Conservation (phyloP, 2,888 invertebrate species). For the Balanococcus diminutus region DNA sequence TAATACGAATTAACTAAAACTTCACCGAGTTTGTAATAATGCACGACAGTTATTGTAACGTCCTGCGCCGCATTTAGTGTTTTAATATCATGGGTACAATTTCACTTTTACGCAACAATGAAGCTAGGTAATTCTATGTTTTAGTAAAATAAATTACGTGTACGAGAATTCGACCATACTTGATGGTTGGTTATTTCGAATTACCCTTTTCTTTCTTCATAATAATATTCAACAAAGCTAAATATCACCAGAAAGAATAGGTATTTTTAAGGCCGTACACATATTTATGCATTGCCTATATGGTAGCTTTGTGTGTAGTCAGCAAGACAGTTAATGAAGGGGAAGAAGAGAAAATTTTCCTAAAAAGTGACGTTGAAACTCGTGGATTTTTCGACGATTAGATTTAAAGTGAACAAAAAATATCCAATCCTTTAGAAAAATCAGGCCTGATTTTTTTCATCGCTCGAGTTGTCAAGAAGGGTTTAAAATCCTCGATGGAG, state of each 20-base stretch:
- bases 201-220: not conserved
- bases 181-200: not conserved
- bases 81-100: not conserved
- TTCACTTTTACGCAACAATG: conserved; percentile 31
- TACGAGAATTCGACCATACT: not conserved
- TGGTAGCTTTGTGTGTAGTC: not conserved
- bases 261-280: not conserved
- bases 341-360: not conserved
- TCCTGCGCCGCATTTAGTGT: not conserved
- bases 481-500: no score
- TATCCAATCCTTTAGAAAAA: no score
- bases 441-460: no score
- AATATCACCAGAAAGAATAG: not conserved
- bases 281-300: not conserved
- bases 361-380: no score
- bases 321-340: not conserved
- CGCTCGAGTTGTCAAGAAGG: no score
- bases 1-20: conserved; percentile 32
- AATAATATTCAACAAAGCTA: not conserved
- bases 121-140: conserved; percentile 30
- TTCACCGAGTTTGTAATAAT: not conserved
- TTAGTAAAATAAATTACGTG: not conserved
- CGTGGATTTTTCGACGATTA: no score
- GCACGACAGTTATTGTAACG: not conserved
- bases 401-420: no score